Base-by-base conservation (phyloP, 2,888 invertebrate genomes). In the Pristionchus fissidentatus region DNA sequence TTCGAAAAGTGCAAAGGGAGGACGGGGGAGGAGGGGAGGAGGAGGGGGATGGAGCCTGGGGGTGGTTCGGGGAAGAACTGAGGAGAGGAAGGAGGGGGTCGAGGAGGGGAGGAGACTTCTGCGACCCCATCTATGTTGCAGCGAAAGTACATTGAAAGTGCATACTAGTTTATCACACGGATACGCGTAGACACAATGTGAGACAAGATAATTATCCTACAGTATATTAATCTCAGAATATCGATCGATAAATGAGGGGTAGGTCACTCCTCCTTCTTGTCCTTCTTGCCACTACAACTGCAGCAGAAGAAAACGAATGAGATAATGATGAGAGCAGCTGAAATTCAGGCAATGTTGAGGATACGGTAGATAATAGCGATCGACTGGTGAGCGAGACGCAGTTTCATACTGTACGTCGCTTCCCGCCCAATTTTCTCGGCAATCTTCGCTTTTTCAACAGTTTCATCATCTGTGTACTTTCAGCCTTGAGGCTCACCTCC, bases 1-100 rank as follows among this genome's bases (percentile, higher is more conserved):
- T 73, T 3, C 29, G 22, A 49, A 81, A 81, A 83, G 83, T 83
- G 83, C 83, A 83, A 73, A 38, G 32, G 4, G 46, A 81, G 80
- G 60, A 62, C 80, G 57, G 46, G 49, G 32, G 29, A 46, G 49
- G 32, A 13, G 32, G 75, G 32, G 15, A 43, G 35, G 70, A 38
- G 35, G 32, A 29, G 73, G 35, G 70, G 70, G 35, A 41, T 38
- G 46, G 22, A 35, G 8, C 41, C 55, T 38, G n/a, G 35, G 57
- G 79, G 57, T 19, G 32, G 52, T 32, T 29, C 4, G 35, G 79
- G 55, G 35, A 22, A 60, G 60, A 19, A 15, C 19, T 15, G n/a
- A 26, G 60, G 60, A 10, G 60, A 60, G 8, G 60, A 19, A 77
- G 29, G 32, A 38, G 13, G 13, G 32, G 70, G 29, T 8, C 35